Evolutionary conservation across 2,888 invertebrate genomes (phyloP).

Genomic region (Drosophila paranaensis): DNA sequence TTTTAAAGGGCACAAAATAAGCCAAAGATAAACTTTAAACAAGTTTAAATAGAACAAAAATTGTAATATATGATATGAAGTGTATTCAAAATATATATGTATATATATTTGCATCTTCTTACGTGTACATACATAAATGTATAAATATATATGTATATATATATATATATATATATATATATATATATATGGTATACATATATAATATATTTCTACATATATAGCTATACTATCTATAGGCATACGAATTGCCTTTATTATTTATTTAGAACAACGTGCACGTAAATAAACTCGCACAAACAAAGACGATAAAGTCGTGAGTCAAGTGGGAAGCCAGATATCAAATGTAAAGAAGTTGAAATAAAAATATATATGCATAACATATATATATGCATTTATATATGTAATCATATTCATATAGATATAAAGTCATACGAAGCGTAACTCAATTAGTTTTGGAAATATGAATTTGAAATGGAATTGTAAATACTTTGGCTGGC

Average conservation of each 20-base stretch:
- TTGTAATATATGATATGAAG: background rate
- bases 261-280: constrained; percentile 34
- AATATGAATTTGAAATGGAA: background rate
- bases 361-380: background rate
- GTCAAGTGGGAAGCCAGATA: constrained; percentile 24
- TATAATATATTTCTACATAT: background rate
- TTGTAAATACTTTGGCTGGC: background rate
- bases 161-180: too few relatives aligned
- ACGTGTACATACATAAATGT: background rate
- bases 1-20: background rate
- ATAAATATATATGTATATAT: background rate
- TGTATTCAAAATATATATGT: background rate
- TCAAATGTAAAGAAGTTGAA: constrained; percentile 32
- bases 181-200: too few relatives aligned
- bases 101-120: background rate
- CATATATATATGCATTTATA: background rate
- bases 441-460: constrained; percentile 1
- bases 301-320: constrained; percentile 41
- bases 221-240: constrained; percentile 1
- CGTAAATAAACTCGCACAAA: constrained; percentile 37
- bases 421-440: background rate
- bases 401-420: background rate
- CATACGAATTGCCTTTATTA: constrained; percentile 28
- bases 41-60: background rate
- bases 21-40: background rate